Base-by-base conservation (phyloP, 2,888 invertebrate genomes). In the Drosophila buzzatii region DNA sequence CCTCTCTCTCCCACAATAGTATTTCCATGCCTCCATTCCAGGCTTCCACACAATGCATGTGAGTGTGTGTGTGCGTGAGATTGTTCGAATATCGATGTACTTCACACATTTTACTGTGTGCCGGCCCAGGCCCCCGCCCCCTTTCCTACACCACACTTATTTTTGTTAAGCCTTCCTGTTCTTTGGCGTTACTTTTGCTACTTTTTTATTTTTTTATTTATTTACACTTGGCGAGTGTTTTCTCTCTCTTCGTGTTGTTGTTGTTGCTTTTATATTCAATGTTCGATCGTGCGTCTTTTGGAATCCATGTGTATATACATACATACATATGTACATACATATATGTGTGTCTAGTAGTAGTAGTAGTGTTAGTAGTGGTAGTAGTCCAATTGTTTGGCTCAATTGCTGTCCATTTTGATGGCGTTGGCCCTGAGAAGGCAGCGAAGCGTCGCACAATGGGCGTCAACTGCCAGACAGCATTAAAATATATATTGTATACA, bases 321-420 rank as follows among this genome's bases (percentile, higher is more conserved):
- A 23, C 3, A 23, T 23, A 0, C 52, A 44, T 57, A 16, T 51
- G 60, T 53, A n/a, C n/a, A n/a, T n/a, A n/a, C n/a, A 0, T 55
- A 44, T 57, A 16, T 51, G 60, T 53, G 42, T 59, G 39, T 55
- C 47, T 52, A 10, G 35, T 35, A 8, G 33, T 33, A 33, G 49
- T 23, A 10, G 42, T 20, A 27, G 27, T 27, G 5, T 4, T 27
- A 27, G 27, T 27, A 27, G 27, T 27, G 6, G 4, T 27, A 27
- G 27, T 27, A 85, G 82, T 76, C 87, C 82, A 82, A 88, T 84
- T 82, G 83, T 82, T 45, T 64, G 71, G 73, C 82, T 87, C 85
- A 85, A 85, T 88, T 88, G 81, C 80, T 77, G 85, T 65, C 77
- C 76, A 73, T 80, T 88, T 85, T 70, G 55, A 67, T 81, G 81